Evolutionary conservation across 1,140 invertebrate genomes (phyloP).

Genomic region (Drosophila leontia): DNA sequence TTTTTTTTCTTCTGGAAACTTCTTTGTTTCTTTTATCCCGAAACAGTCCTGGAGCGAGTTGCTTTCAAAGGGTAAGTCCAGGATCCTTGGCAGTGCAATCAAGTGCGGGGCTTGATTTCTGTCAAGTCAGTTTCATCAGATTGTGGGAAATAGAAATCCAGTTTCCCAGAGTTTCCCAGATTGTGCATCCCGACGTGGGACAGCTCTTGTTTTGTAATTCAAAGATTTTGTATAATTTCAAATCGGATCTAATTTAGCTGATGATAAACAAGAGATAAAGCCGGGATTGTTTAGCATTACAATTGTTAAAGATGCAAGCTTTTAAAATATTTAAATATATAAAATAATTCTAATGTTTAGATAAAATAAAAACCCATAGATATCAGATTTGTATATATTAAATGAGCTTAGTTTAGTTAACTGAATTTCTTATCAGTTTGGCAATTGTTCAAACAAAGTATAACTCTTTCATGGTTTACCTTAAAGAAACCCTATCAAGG

Average conservation of each 20-base stretch:
- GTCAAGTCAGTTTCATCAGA: constrained; percentile 59
- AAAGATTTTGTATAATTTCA: constrained; percentile 43
- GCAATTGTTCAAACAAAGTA: not conserved
- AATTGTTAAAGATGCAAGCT: not conserved
- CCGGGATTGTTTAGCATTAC: not conserved
- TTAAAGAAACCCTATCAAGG: not conserved
- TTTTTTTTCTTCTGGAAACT: constrained; percentile 23
- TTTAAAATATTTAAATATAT: not conserved
- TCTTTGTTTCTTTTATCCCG: constrained; percentile 50
- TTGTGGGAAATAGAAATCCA: constrained; percentile 54
- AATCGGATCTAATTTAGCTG: constrained; percentile 56
- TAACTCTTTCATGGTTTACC: not conserved
- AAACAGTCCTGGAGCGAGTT: constrained; percentile 19
- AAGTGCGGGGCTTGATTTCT: constrained; percentile 74
- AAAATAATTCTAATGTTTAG: not conserved
- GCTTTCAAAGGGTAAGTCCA: constrained; percentile 28
- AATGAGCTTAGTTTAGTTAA: not conserved
- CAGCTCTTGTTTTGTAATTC: constrained; percentile 45
- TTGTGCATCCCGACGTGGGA: constrained; percentile 24
- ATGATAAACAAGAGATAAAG: constrained; percentile 41
- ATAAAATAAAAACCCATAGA: not conserved
- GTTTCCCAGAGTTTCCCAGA: constrained; percentile 26
- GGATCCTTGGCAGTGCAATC: constrained; percentile 44
- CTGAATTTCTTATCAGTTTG: not conserved
- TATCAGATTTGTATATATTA: not conserved